Conservation (phyloP, 1,140 invertebrate genomes). For the Aphelenchoides fujianensis region DNA sequence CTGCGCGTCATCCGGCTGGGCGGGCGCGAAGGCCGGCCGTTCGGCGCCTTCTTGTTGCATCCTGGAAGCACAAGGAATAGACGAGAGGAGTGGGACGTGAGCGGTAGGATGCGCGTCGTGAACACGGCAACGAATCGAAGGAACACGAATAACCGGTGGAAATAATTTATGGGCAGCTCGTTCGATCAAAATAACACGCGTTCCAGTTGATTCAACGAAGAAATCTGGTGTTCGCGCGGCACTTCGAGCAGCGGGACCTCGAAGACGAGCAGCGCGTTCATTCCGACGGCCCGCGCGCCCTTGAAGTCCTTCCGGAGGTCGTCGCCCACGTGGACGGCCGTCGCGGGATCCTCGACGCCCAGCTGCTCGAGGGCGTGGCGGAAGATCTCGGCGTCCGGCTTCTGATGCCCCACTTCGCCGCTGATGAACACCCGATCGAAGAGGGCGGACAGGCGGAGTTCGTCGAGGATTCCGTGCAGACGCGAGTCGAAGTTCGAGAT, state of each 20-base stretch:
- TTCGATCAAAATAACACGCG: neutral
- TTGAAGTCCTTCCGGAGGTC: constrained; percentile 28
- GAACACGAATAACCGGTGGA: too few species aligned
- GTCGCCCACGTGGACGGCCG: constrained; percentile 29
- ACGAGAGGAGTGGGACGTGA: too few species aligned
- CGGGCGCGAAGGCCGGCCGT: neutral
- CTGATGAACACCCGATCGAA: constrained; percentile 26
- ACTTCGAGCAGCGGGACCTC: neutral
- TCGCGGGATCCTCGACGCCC: neutral
- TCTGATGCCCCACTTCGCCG: constrained; percentile 32
- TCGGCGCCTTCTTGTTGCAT: too few species aligned
- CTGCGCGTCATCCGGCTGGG: constrained; percentile 6
- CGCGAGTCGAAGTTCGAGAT: constrained; percentile 34
- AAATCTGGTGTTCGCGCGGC: neutral
- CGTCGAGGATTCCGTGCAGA: constrained; percentile 20
- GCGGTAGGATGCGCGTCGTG: too few species aligned
- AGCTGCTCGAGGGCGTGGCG: constrained; percentile 24
- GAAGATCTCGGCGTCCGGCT: constrained; percentile 29
- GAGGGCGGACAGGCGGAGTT: constrained; percentile 10
- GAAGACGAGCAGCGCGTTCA: neutral
- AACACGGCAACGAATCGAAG: too few species aligned
- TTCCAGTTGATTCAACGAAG: neutral
- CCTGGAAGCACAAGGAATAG: neutral
- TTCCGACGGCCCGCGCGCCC: constrained; percentile 13
- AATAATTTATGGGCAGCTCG: too few species aligned